Conservation (phyloP, 2,797 vertebrate genomes). For the Pelobates cultripes region DNA sequence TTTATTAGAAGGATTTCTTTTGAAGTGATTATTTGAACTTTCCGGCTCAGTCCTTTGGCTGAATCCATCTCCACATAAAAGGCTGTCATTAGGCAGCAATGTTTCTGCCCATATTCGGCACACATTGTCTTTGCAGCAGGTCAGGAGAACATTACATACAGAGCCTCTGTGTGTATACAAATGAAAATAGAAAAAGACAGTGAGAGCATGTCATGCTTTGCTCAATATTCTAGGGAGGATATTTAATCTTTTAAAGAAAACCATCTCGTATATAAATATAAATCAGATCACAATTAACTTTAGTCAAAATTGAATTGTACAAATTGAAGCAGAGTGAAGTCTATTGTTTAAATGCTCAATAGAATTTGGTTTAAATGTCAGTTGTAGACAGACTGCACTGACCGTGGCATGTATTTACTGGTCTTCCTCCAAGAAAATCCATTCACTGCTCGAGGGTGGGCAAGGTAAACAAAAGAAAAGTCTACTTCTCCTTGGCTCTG, state of each 20-base stretch:
- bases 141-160: slow-evolving; percentile 93
- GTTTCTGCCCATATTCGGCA: slow-evolving; percentile 98
- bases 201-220: no score
- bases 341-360: no score
- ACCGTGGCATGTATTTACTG: slow-evolving; percentile 96
- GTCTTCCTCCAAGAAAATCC: slow-evolving; percentile 97
- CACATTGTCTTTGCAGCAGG: slow-evolving; percentile 97
- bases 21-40: slow-evolving; percentile 71
- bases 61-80: slow-evolving; percentile 80
- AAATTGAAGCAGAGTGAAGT: no score
- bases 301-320: no score
- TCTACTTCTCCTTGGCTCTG: slow-evolving; percentile 76
- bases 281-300: no score
- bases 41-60: slow-evolving; percentile 72
- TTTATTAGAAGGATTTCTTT: slow-evolving; percentile 79
- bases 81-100: slow-evolving; percentile 90
- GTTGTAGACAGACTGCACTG: slow-evolving; percentile 56
- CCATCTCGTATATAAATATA: no score
- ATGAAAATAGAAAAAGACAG: not conserved
- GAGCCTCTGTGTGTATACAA: slow-evolving; percentile 75
- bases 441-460: slow-evolving; percentile 94
- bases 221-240: no score
- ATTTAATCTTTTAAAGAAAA: no score
- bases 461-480: slow-evolving; percentile 96
- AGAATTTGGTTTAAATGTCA: no score